Evolutionary conservation across 2,797 vertebrate genomes (phyloP).

Genomic region (Aplochiton taeniatus): DNA sequence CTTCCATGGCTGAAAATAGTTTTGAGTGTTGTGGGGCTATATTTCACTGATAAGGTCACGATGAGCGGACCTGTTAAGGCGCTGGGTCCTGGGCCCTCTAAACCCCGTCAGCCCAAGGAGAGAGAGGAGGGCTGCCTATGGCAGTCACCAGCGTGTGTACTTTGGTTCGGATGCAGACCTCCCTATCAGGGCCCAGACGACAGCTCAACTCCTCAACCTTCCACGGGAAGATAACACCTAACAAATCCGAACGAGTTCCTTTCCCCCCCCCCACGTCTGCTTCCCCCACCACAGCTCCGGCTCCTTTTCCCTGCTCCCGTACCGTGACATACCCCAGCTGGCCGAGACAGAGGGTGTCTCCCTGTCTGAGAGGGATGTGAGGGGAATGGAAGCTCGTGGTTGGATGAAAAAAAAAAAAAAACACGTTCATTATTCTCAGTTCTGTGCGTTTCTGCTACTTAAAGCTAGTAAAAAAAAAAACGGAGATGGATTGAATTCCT

Average conservation of each 20-base stretch:
- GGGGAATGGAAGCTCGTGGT: slow-evolving; percentile 1
- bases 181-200: slow-evolving; percentile 55
- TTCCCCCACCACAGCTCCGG: slow-evolving; percentile 23
- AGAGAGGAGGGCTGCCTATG: slow-evolving; percentile 5
- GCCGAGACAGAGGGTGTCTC: background rate
- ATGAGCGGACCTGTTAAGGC: slow-evolving; percentile 48
- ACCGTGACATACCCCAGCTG: slow-evolving; percentile 39
- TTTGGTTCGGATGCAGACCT: slow-evolving; percentile 6
- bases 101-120: slow-evolving; percentile 25
- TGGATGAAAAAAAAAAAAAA: background rate
- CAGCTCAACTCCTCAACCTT: slow-evolving; percentile 51
- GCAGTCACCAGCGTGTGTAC: background rate
- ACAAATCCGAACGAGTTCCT: slow-evolving; percentile 48
- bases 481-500: background rate
- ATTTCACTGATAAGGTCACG: slow-evolving; percentile 60
- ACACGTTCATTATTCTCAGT: background rate
- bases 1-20: slow-evolving; percentile 52
- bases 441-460: background rate
- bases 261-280: slow-evolving; percentile 53
- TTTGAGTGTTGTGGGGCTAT: slow-evolving; percentile 47
- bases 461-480: background rate
- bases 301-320: slow-evolving; percentile 22
- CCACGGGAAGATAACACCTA: slow-evolving; percentile 54
- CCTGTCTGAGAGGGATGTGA: background rate
- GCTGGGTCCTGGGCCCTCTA: slow-evolving; percentile 41